A percentile compares a stretch with the other conserved stretches of the same genome.
phyloP scores from a whole-genome alignment of 2,113 vertebrate species.

The Holacanthus passer region DNA sequence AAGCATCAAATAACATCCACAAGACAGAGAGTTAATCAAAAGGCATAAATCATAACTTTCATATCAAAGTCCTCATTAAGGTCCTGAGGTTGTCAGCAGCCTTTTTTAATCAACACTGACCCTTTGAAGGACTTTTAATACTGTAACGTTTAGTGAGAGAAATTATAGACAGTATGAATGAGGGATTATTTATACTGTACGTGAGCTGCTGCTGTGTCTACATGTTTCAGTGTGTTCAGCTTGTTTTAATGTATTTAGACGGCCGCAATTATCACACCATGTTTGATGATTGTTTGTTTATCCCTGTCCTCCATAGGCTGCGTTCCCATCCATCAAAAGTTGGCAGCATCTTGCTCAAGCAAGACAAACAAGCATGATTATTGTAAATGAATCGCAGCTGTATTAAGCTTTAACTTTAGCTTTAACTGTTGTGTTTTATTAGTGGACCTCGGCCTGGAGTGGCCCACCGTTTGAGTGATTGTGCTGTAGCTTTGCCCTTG shows the following conservation, averaged over 20 bases:
- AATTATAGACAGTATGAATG: neutral
- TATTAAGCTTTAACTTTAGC: neutral
- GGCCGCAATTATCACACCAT: neutral
- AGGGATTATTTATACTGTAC: conserved; percentile 1
- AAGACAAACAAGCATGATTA: neutral
- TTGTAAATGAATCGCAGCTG: neutral
- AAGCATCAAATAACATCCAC: neutral
- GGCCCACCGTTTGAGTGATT: neutral
- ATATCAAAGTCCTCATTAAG: neutral
- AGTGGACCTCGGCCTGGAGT: conserved; percentile 10
- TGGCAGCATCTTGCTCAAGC: neutral
- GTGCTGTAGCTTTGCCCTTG: conserved; percentile 56
- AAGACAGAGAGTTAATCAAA: neutral
- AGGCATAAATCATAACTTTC: neutral
- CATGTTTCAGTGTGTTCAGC: neutral
- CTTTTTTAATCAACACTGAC: neutral
- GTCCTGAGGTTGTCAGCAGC: neutral
- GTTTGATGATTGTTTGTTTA: neutral
- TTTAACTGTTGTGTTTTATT: conserved; percentile 38
- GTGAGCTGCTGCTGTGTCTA: neutral
- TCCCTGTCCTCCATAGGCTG: neutral
- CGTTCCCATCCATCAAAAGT: neutral
- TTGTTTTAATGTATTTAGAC: neutral
- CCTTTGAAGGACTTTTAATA: neutral
- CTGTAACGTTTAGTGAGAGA: neutral